Evolutionary conservation across 1,140 invertebrate species (phyloP), one percentile per base, ranked within the genome.

Genomic region (Wasmannia auropunctata): DNA sequence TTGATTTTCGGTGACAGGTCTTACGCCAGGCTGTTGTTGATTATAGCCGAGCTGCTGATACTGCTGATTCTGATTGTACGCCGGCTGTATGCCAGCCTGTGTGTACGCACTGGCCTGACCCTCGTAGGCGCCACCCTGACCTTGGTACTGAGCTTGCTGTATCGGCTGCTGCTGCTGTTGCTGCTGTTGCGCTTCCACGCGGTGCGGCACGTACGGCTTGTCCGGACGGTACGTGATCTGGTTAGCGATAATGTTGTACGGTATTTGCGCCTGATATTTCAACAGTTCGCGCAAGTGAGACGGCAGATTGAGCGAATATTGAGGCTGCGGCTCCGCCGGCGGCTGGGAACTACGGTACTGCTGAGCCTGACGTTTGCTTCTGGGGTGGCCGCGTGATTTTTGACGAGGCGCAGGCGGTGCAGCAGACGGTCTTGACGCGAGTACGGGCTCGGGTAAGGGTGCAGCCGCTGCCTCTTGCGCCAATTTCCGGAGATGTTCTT

Each of bases 191-290:
- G 67, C 2, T 0, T 93, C 86, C 1, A 92, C 91, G 0, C 89
- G 92, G 31, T 95, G 93, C 10, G 94, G 94, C 2, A 95, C 88
- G 69, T 95, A 95, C 0, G 94, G 93, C 37, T 94, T 95, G 0
- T 94, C 94, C 0, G 85, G 87, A 31, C 89, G 91, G 63, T 92
- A 92, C 2, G 40, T 74, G 7, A 95, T 93, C 46, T 91, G 91
- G 60, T 95, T 95, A 0, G 95, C 94, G 5, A 95, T 93, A 0
- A 95, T 94, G 28, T 95, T 93, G 60, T 95, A 95, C 0, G 95
- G 95, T 19, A 93, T 93, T 67, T 93, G 92, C 0, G 94, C 90
- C 51, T 95, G 95, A 43, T 85, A 95, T 11, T 91, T 92, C 11
- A 95, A 51, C 0, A 95, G 22, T 37, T 93, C 90, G 56, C 93